phyloP scores from a whole-genome alignment of 2,113 vertebrate genomes.

The Myrmecobius fasciatus region DNA sequence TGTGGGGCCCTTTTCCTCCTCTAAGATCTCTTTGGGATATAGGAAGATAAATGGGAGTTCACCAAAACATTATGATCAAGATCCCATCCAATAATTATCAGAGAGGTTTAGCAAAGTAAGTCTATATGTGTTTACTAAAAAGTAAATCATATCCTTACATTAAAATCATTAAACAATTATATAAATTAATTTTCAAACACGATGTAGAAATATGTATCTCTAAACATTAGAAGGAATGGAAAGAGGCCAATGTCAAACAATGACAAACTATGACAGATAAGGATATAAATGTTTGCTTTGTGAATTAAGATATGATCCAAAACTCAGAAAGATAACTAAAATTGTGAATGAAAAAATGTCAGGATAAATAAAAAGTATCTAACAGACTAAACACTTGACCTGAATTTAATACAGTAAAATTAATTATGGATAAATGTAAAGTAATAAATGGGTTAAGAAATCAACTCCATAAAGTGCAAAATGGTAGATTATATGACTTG shows the following conservation, averaged over 20 bases:
- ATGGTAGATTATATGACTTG: background rate
- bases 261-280: background rate
- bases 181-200: conserved; percentile 67
- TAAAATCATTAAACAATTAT: conserved; percentile 64
- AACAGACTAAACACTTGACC: background rate
- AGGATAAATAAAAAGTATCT: background rate
- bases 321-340: background rate
- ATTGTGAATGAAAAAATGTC: background rate
- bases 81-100: conserved; percentile 51
- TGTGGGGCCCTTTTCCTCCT: no score
- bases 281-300: background rate
- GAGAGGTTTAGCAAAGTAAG: conserved; percentile 38
- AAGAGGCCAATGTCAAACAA: conserved; percentile 35
- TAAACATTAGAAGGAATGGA: conserved; percentile 34
- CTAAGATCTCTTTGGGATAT: no score
- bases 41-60: background rate
- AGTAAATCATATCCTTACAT: conserved; percentile 63
- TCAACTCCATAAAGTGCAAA: background rate
- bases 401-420: background rate
- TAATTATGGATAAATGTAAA: background rate
- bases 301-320: background rate
- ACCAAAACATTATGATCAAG: conserved; percentile 5
- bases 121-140: conserved; percentile 61
- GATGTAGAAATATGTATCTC: conserved; percentile 62
- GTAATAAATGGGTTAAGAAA: background rate